Evolutionary conservation across 2,797 vertebrate genomes (phyloP).

Genomic region (Pseudomugil tenellus): DNA sequence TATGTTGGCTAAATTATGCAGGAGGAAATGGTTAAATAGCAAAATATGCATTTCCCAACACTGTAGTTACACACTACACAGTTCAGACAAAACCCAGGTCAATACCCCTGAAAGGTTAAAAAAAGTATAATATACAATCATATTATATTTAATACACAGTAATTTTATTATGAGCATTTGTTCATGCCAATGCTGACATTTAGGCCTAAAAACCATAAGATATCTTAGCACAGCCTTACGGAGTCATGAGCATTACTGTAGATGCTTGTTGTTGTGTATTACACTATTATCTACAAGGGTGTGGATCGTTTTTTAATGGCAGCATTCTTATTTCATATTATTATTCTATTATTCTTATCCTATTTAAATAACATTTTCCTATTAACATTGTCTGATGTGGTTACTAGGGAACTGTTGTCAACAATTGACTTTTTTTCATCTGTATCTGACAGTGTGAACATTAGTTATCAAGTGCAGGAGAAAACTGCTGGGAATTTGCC

Average conservation of each 20-base stretch:
- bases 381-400: slow-evolving; percentile 1
- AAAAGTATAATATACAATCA: too few relatives aligned
- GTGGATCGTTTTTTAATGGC: background rate
- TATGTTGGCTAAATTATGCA: too few relatives aligned
- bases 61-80: too few relatives aligned
- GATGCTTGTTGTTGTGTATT: background rate
- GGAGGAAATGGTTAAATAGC: too few relatives aligned
- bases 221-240: background rate
- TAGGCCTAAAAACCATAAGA: background rate
- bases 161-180: background rate
- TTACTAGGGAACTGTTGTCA: slow-evolving; percentile 12
- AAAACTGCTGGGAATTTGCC: slow-evolving; percentile 64
- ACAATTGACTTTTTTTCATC: background rate
- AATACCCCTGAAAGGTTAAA: background rate
- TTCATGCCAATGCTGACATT: background rate
- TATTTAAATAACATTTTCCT: background rate
- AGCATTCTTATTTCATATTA: background rate
- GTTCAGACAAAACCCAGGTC: too few relatives aligned
- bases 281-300: background rate
- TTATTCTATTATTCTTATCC: too few relatives aligned
- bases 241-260: background rate
- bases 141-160: too few relatives aligned
- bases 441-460: slow-evolving; percentile 2
- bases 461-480: slow-evolving; percentile 23
- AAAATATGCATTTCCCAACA: too few relatives aligned